phyloP scores from a whole-genome alignment of 2,888 invertebrate genomes.

The Melangyna quadrimaculata region DNA sequence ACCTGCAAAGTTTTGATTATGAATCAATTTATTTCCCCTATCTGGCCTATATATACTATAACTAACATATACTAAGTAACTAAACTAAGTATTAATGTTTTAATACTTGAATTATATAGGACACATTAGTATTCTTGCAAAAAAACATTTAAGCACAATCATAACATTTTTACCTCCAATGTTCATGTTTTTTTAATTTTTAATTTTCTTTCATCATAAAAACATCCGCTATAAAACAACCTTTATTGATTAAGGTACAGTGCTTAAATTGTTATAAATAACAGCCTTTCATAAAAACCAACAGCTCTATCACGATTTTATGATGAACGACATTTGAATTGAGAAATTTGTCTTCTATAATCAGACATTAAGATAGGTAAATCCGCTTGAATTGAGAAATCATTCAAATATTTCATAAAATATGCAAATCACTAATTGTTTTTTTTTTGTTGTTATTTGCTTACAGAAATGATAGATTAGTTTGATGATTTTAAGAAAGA shows the following conservation, averaged over 20 bases:
- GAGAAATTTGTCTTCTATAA: not conserved
- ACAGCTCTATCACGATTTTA: not conserved
- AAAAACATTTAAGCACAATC: no score
- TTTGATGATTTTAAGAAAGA: not conserved
- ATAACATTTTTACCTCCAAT: no score
- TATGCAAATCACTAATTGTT: conserved; percentile 15
- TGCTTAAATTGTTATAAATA: not conserved
- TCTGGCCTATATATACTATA: no score
- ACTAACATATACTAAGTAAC: no score
- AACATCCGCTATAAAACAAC: not conserved
- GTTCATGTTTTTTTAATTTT: no score
- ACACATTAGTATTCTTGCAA: no score
- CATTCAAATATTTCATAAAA: not conserved
- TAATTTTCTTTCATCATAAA: not conserved
- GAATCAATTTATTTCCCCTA: no score
- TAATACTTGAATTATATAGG: no score
- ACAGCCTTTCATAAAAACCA: not conserved
- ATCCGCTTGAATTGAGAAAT: conserved; percentile 5
- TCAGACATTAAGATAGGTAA: not conserved
- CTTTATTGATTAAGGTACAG: not conserved
- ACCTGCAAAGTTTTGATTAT: no score
- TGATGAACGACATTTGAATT: not conserved
- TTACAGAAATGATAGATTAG: conserved; percentile 6
- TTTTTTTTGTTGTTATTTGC: not conserved
- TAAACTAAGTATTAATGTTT: no score